Base-by-base conservation (phyloP, 2,797 vertebrate genomes). In the Pseudomugil gertrudae region DNA sequence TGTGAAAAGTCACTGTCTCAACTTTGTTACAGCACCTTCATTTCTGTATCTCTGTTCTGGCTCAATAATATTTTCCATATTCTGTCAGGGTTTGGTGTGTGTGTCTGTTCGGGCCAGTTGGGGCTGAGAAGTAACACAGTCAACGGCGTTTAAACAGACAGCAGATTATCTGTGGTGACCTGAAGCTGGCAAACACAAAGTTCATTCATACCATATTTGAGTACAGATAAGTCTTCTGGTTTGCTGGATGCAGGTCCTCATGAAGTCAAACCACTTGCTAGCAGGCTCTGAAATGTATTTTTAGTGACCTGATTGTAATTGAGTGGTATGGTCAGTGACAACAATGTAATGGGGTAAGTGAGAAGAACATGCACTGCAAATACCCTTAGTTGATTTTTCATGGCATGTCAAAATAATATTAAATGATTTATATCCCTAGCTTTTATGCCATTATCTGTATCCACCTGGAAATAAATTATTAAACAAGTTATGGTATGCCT, bases 381-480 rank as follows among this genome's bases (percentile, higher is more conserved):
- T 69, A 83, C 79, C 77, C 64, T 52, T 24, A 69, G 64, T 72
- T 82, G 77, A 72, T 80, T 64, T 78, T 80, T 85, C 62, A 67
- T 35, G 51, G 64, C 70, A 65, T 76, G 64, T 78, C 67, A 72
- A 79, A 83, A 74, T 58, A 64, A 69, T 64, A 58, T 73, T 85
- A 71, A 87, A 89, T 88, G 64, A 90, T 92, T 91, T 76, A 87
- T 62, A 69, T 53, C 19, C 3, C 60, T 64, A 71, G 66, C 76
- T 87, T 87, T 86, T 69, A 84, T 74, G 62, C 82, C 70, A 81
- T 84, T 83, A 82, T 76, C 61, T 63, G 57, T 74, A 78, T 79
- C 77, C 72, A 86, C 76, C 65, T 78, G 67, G 27, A 68, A 65
- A 79, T 89, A 59, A 83, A 91, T 90, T 59, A 87, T 90, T 90